Conservation (phyloP, 1,140 invertebrate genomes). For the Pteromalus puparum region DNA sequence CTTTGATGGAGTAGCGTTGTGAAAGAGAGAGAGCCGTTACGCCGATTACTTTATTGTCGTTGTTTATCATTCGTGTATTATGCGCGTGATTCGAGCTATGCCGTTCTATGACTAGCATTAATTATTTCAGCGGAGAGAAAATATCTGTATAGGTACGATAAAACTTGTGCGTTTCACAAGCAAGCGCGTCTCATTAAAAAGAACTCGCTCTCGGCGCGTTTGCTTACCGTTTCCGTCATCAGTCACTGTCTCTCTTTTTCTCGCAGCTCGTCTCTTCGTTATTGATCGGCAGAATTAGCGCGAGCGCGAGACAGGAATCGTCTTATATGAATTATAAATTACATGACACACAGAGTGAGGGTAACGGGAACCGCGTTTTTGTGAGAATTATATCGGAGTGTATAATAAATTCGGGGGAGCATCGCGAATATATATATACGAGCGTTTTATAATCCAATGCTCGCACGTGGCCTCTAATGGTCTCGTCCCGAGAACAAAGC, state of each 20-base stretch:
- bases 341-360: too few relatives aligned
- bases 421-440: too few relatives aligned
- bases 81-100: neutral
- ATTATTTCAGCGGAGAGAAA: too few relatives aligned
- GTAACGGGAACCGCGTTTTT: too few relatives aligned
- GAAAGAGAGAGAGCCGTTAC: neutral
- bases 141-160: too few relatives aligned
- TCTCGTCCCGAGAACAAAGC: neutral
- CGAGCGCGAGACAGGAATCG: neutral
- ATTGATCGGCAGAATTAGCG: too few relatives aligned
- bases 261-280: neutral
- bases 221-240: neutral
- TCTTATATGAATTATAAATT: neutral
- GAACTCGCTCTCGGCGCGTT: too few relatives aligned
- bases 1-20: neutral
- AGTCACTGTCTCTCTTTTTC: neutral
- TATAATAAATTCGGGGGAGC: too few relatives aligned
- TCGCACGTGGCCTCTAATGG: neutral
- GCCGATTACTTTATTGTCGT: neutral
- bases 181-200: neutral
- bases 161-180: too few relatives aligned
- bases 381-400: too few relatives aligned
- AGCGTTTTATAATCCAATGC: neutral
- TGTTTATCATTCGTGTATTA: neutral
- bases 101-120: too few relatives aligned